Evolutionary conservation across 2,888 invertebrate species (phyloP).

Genomic region (Tenodera sinensis): DNA sequence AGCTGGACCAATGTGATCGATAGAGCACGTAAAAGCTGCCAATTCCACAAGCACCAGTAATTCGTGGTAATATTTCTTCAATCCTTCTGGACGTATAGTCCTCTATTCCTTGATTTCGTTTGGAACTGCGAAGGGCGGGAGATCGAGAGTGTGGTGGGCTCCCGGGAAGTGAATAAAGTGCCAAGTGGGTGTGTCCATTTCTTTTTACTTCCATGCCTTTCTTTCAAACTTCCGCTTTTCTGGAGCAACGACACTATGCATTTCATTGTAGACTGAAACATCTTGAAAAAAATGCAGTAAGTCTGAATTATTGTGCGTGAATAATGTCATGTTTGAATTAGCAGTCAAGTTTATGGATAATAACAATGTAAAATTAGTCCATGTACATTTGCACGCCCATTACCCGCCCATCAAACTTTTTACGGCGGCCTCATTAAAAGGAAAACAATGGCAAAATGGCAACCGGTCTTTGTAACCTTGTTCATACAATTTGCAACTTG

Average conservation of each 20-base stretch:
- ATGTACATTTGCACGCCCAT: too few species aligned
- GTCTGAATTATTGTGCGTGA: too few species aligned
- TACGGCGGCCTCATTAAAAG: too few species aligned
- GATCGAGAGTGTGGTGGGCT: not conserved
- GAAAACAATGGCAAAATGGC: too few species aligned
- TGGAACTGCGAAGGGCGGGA: not conserved
- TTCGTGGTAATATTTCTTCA: conserved; percentile 1
- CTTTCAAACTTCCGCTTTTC: not conserved
- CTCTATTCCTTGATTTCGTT: not conserved
- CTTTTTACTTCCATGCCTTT: not conserved
- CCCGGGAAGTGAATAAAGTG: not conserved
- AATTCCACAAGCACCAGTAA: conserved; percentile 4
- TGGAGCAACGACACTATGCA: not conserved
- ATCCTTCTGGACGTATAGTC: not conserved
- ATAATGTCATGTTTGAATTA: too few species aligned
- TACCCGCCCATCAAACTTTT: too few species aligned
- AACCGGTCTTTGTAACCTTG: too few species aligned
- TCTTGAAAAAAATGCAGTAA: too few species aligned
- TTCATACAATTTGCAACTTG: too few species aligned
- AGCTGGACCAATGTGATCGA: not conserved
- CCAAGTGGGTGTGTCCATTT: not conserved
- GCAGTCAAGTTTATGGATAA: too few species aligned
- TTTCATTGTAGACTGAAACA: not conserved
- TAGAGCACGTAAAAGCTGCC: conserved; percentile 8
- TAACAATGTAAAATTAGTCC: too few species aligned